phyloP scores from a whole-genome alignment of 2,797 vertebrate genomes.

The Champsocephalus gunnari region DNA sequence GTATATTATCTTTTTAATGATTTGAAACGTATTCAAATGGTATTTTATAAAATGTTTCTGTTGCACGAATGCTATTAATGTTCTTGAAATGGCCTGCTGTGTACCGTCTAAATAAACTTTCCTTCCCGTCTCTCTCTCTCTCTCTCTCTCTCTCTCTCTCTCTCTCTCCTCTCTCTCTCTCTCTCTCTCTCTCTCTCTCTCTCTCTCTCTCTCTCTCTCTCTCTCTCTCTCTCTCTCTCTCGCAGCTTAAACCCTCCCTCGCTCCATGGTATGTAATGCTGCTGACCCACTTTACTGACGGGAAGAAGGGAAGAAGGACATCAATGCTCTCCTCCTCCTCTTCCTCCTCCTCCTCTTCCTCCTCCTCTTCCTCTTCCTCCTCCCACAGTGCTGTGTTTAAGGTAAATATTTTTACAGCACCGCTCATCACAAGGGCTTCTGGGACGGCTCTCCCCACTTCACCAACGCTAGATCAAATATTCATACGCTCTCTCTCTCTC shows the following conservation, averaged over 20 bases:
- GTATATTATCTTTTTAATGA: no score
- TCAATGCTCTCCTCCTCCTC: constrained; percentile 58
- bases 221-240: constrained; percentile 35
- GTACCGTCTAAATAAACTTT: no score
- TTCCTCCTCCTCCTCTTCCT: constrained; percentile 6
- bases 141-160: constrained; percentile 38
- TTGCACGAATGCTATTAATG: no score
- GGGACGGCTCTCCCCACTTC: constrained; percentile 65
- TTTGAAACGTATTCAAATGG: no score
- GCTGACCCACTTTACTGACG: constrained; percentile 79
- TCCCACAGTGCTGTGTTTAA: constrained; percentile 83
- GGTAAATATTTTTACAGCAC: constrained; percentile 92
- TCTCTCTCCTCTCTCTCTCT: no score
- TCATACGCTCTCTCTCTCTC: constrained; percentile 73
- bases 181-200: no score
- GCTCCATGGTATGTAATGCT: constrained; percentile 64
- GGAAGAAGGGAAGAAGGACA: constrained; percentile 30
- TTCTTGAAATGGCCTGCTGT: no score
- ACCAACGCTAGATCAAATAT: constrained; percentile 87
- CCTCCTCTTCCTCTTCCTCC: neutral
- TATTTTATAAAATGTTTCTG: no score
- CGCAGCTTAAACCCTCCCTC: constrained; percentile 41
- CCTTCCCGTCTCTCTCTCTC: constrained; percentile 21
- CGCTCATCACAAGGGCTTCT: constrained; percentile 82
- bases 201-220: no score